These are phyloP conservation scores for Gonioctena quinquepunctata DNA, from an alignment of 1,140 invertebrate species.

Conservation along the genomic window DNA sequence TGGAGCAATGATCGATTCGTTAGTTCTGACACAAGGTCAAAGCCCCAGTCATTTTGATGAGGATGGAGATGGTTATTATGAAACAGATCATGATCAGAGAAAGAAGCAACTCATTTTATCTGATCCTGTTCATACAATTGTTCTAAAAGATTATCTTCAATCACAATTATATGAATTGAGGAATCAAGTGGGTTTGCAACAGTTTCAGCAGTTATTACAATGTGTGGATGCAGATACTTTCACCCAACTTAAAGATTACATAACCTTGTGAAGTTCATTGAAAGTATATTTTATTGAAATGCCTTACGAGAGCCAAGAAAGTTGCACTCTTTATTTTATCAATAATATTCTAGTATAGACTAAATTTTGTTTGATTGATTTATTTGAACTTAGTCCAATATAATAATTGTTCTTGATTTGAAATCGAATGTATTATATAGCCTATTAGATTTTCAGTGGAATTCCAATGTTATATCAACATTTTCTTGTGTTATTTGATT, in stretches of 20 bases:
- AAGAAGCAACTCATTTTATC: constrained; percentile 63
- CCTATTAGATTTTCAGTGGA: too few species aligned
- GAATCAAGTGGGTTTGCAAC: constrained; percentile 66
- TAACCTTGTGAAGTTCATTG: constrained; percentile 56
- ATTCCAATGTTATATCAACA: too few species aligned
- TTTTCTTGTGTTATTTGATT: not conserved
- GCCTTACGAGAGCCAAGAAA: not conserved
- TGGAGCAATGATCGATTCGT: constrained; percentile 57
- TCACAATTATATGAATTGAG: constrained; percentile 68
- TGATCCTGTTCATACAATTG: constrained; percentile 74
- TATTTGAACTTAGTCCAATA: too few species aligned
- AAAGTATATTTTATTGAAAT: not conserved
- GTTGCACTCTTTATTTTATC: not conserved
- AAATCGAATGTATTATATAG: too few species aligned
- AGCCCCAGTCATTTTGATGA: constrained; percentile 52
- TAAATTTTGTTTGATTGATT: too few species aligned
- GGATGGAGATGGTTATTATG: constrained; percentile 56
- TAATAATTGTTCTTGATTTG: too few species aligned
- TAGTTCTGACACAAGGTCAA: constrained; percentile 56
- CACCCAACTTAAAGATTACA: constrained; percentile 67
- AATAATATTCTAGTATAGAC: not conserved
- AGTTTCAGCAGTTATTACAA: constrained; percentile 72
- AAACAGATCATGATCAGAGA: constrained; percentile 63
- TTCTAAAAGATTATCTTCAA: constrained; percentile 69
- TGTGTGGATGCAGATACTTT: constrained; percentile 69